Percentiles rank a stretch among this genome's conserved stretches.
Evolutionary conservation across 2,888 invertebrate genomes (phyloP).

Genomic region (Drosophila tripunctata): DNA sequence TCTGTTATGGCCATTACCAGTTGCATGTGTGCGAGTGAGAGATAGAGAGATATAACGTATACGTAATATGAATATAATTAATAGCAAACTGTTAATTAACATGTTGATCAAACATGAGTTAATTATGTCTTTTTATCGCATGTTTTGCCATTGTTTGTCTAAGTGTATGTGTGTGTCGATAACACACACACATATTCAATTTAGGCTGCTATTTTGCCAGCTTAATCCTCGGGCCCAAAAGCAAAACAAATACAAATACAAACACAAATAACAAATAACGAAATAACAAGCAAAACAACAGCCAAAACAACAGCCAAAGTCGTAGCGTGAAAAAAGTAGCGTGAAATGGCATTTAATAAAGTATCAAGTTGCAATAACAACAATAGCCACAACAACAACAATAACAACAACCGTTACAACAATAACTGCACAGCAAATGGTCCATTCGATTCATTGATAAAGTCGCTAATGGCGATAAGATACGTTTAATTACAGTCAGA

Average conservation of each 20-base stretch:
- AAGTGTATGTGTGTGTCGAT: constrained; percentile 13
- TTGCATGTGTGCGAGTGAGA: constrained; percentile 4
- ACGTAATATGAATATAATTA: constrained; percentile 73
- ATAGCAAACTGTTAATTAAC: constrained; percentile 74
- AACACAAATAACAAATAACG: constrained; percentile 44
- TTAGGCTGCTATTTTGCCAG: constrained; percentile 55
- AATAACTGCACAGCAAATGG: constrained; percentile 49
- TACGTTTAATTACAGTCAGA: constrained; percentile 69
- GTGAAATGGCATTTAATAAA: constrained; percentile 70
- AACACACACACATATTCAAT: constrained; percentile 56
- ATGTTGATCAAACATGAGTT: constrained; percentile 75
- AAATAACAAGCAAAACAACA: constrained; percentile 47
- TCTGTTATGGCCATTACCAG: constrained; percentile 20
- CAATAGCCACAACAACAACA: constrained; percentile 23
- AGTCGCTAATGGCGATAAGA: constrained; percentile 61
- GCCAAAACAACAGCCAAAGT: constrained; percentile 23
- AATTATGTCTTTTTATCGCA: constrained; percentile 58
- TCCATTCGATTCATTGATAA: constrained; percentile 65
- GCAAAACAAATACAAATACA: constrained; percentile 47
- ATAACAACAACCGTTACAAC: constrained; percentile 18
- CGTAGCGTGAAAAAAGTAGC: constrained; percentile 41
- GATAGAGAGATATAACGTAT: constrained; percentile 15
- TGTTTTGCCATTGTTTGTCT: constrained; percentile 36
- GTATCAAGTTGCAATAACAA: constrained; percentile 66
- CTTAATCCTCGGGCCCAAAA: constrained; percentile 64